Conservation (phyloP, 2,113 vertebrate genomes). For the Porphyrio hochstetteri region DNA sequence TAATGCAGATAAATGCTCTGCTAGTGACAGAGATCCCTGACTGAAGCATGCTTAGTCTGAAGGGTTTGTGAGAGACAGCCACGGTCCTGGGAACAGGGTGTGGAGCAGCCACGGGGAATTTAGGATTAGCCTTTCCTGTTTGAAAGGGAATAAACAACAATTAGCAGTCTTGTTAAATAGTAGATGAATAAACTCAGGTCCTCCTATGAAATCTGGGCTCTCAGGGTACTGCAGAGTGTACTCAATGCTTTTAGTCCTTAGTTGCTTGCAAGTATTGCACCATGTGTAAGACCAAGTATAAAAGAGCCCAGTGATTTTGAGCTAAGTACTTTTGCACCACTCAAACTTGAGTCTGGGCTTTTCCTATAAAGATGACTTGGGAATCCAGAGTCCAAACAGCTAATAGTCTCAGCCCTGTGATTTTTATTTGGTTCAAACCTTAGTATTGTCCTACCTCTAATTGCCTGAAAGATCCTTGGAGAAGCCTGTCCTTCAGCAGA, state of each 20-base stretch:
- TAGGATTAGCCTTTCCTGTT: neutral
- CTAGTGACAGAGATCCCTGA: neutral
- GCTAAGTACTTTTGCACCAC: neutral
- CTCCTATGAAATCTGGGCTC: neutral
- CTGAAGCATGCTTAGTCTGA: neutral
- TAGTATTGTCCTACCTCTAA: neutral
- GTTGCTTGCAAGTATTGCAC: neutral
- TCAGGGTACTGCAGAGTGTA: neutral
- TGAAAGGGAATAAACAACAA: neutral
- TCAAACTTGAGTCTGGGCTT: neutral
- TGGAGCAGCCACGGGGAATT: neutral
- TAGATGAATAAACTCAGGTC: neutral
- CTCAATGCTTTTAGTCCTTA: neutral
- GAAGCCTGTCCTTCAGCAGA: neutral
- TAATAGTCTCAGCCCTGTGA: neutral
- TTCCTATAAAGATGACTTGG: neutral
- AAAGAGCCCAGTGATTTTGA: neutral
- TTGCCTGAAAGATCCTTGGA: neutral
- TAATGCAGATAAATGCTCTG: neutral
- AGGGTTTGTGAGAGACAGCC: neutral
- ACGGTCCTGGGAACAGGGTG: neutral
- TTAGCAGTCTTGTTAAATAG: neutral
- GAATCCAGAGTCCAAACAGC: neutral
- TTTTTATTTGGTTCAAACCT: constrained; percentile 13
- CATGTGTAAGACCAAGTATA: neutral